Conservation (phyloP, 1,140 invertebrate genomes). For the Tetraneura akinire region DNA sequence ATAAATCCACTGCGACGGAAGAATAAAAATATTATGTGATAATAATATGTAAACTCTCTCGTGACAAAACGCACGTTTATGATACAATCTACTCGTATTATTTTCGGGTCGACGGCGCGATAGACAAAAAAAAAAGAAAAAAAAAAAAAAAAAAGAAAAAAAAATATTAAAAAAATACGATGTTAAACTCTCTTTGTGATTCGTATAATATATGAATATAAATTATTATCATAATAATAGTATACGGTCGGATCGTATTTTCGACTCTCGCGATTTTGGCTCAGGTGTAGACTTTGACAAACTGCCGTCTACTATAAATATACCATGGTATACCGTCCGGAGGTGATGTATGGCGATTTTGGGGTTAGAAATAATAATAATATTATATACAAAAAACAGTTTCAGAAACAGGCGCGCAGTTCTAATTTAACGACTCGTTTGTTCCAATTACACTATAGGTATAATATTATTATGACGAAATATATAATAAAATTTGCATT, state of each 20-base stretch:
- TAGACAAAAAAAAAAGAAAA: too few species aligned
- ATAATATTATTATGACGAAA: too few species aligned
- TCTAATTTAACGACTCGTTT: slow-evolving; percentile 51
- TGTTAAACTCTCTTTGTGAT: slow-evolving; percentile 23
- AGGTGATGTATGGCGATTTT: slow-evolving; percentile 36
- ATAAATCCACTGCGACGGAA: too few species aligned
- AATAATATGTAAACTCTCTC: too few species aligned
- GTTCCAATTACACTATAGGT: slow-evolving; percentile 43
- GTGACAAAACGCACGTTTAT: too few species aligned
- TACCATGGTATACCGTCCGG: slow-evolving; percentile 16
- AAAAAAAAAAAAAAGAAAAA: too few species aligned
- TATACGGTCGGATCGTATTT: slow-evolving; percentile 2
- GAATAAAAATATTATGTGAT: too few species aligned
- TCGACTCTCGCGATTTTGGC: slow-evolving; percentile 36
- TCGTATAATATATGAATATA: too few species aligned
- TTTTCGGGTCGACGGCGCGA: too few species aligned
- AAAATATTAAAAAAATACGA: too few species aligned
- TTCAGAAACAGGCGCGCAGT: slow-evolving; percentile 35
- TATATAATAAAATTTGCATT: slow-evolving; percentile 31
- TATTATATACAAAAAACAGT: too few species aligned
- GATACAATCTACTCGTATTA: too few species aligned
- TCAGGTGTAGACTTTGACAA: slow-evolving; percentile 49
- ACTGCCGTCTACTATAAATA: slow-evolving; percentile 44
- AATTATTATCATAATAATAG: neutral
- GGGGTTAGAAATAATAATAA: slow-evolving; percentile 39